A percentile compares a stretch with the other conserved stretches of the same genome.
phyloP scores from a whole-genome alignment of 1,140 invertebrate species.

The Zaprionus tsacasi region DNA sequence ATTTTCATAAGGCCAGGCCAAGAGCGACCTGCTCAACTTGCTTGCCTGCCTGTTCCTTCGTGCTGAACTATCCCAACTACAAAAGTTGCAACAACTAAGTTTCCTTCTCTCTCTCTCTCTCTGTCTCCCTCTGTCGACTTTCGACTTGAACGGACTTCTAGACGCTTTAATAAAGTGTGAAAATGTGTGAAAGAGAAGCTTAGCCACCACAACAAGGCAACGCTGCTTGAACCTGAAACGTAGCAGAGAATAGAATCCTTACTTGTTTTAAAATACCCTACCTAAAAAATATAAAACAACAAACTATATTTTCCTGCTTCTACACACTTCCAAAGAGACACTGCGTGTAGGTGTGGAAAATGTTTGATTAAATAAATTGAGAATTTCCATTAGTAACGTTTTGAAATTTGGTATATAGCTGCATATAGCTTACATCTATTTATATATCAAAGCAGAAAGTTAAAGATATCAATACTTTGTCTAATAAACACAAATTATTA shows the following conservation, averaged over 20 bases:
- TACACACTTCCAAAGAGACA: too few relatives aligned
- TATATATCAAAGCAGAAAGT: too few relatives aligned
- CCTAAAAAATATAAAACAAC: too few relatives aligned
- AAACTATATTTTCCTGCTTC: too few relatives aligned
- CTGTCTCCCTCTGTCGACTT: slow-evolving; percentile 27
- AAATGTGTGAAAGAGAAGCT: slow-evolving; percentile 57
- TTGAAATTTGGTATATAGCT: too few relatives aligned
- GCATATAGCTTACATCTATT: too few relatives aligned
- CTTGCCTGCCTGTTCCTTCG: slow-evolving; percentile 17
- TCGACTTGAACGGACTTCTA: slow-evolving; percentile 47
- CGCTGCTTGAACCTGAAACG: slow-evolving; percentile 5
- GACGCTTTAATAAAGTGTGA: slow-evolving; percentile 80
- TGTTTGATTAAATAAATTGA: too few relatives aligned
- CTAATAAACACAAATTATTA: too few relatives aligned
- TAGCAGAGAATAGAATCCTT: not conserved
- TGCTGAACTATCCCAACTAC: slow-evolving; percentile 39
- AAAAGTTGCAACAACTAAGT: slow-evolving; percentile 37
- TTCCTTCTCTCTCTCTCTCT: not conserved
- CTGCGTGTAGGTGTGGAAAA: too few relatives aligned
- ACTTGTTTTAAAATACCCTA: too few relatives aligned
- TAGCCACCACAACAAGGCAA: not conserved
- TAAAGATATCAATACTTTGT: too few relatives aligned
- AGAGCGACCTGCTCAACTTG: slow-evolving; percentile 14
- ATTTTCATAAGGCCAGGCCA: slow-evolving; percentile 41
- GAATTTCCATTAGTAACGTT: too few relatives aligned